phyloP scores from a whole-genome alignment of 2,113 vertebrate genomes.

The Oreotrochilus melanogaster region DNA sequence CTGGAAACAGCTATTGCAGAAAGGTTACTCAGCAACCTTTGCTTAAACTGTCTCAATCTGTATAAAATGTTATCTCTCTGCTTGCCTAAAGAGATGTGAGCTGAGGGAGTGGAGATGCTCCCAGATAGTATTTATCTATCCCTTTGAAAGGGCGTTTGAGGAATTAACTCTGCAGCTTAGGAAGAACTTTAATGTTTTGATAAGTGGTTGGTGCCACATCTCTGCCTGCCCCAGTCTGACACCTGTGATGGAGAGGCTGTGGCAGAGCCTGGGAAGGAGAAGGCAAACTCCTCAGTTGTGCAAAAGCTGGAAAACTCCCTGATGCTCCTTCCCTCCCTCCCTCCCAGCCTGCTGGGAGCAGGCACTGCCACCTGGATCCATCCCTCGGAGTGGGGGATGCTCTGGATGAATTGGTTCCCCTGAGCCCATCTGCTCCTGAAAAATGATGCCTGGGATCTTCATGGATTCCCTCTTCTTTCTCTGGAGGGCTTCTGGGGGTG shows the following conservation, averaged over 20 bases:
- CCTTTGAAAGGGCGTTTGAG: constrained; percentile 76
- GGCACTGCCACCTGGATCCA: neutral
- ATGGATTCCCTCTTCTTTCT: neutral
- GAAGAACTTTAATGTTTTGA: constrained; percentile 51
- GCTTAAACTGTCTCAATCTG: constrained; percentile 69
- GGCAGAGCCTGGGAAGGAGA: neutral
- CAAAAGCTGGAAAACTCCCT: neutral
- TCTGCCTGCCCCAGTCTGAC: neutral
- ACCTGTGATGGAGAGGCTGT: rapidly evolving
- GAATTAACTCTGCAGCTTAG: constrained; percentile 73
- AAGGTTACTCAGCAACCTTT: constrained; percentile 69
- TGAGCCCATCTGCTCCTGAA: neutral
- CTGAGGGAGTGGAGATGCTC: constrained; percentile 66
- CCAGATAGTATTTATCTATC: constrained; percentile 74
- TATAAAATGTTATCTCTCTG: constrained; percentile 72
- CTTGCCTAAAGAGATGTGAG: constrained; percentile 67
- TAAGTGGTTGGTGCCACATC: constrained; percentile 47
- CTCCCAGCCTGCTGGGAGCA: rapidly evolving
- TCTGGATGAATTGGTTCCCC: neutral
- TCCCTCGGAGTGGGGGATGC: neutral
- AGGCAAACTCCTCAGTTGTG: neutral
- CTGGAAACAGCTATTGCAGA: constrained; percentile 14
- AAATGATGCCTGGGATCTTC: neutral
- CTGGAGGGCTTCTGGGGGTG: neutral
- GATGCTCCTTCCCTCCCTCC: neutral